phyloP scores from a whole-genome alignment of 2,113 vertebrate genomes.

The Hippoglossus stenolepis region DNA sequence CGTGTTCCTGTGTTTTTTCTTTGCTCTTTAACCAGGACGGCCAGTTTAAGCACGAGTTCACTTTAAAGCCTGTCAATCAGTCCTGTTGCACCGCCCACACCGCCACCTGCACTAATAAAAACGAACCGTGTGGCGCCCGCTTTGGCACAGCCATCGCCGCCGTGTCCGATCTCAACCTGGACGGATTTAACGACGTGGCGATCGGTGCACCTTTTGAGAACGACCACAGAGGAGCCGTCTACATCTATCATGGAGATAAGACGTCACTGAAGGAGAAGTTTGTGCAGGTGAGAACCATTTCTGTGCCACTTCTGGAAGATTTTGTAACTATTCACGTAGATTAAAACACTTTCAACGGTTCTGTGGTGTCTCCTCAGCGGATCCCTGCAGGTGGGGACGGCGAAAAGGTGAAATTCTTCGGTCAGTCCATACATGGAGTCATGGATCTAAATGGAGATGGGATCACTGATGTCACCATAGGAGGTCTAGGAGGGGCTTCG shows the following conservation, averaged over 20 bases:
- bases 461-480: conserved; percentile 94
- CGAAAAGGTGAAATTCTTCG: conserved; percentile 93
- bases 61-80: conserved; percentile 90
- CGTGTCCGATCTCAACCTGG: conserved; percentile 92
- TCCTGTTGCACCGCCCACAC: conserved; percentile 86
- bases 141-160: conserved; percentile 96
- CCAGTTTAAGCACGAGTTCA: conserved; percentile 88
- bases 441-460: conserved; percentile 96
- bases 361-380: conserved; percentile 78
- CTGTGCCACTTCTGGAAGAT: not conserved
- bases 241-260: conserved; percentile 90
- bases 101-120: conserved; percentile 80
- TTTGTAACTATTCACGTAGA: not conserved
- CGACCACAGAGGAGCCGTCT: conserved; percentile 93
- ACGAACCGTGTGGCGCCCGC: conserved; percentile 92
- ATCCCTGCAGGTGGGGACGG: conserved; percentile 94
- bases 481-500: conserved; percentile 94
- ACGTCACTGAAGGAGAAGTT: conserved; percentile 85
- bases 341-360: not conserved
- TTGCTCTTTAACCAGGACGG: conserved; percentile 69
- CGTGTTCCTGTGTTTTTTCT: not conserved
- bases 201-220: conserved; percentile 94
- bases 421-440: conserved; percentile 95
- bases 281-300: conserved; percentile 84
- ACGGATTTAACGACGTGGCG: conserved; percentile 91